A percentile compares a stretch with the other conserved stretches of the same genome.
phyloP scores from a whole-genome alignment of 2,888 invertebrate species.

The Pegoplata infirma region DNA sequence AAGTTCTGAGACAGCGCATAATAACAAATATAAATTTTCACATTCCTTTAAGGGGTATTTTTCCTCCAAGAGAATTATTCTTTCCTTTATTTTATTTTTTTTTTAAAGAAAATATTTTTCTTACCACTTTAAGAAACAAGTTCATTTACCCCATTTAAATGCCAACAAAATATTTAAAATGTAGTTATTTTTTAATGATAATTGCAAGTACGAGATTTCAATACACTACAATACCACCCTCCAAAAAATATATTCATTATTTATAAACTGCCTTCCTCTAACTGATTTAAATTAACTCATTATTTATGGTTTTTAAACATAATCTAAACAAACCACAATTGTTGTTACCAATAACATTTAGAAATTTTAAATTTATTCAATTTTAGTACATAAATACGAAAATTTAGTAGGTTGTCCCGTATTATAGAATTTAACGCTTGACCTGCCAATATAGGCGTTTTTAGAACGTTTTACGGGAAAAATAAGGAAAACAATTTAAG shows the following conservation, averaged over 20 bases:
- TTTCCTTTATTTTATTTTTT: too few species aligned
- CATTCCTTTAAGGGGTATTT: too few species aligned
- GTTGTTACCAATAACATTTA: constrained; percentile 56
- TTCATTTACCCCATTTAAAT: not conserved
- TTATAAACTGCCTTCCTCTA: constrained; percentile 46
- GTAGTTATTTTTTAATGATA: not conserved
- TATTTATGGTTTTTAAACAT: constrained; percentile 61
- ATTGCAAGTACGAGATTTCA: not conserved
- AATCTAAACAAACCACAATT: constrained; percentile 55
- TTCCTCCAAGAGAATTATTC: too few species aligned
- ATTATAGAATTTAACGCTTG: too few species aligned
- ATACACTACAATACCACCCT: not conserved
- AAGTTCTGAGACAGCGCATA: too few species aligned
- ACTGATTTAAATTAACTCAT: constrained; percentile 61
- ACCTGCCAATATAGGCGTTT: too few species aligned
- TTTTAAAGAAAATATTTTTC: too few species aligned
- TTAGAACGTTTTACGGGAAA: too few species aligned
- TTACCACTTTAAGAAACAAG: too few species aligned
- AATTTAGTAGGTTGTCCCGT: too few species aligned
- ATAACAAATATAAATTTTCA: too few species aligned
- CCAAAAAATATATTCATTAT: constrained; percentile 32
- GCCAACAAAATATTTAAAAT: not conserved
- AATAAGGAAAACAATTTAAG: too few species aligned
- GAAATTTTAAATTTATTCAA: constrained; percentile 53
- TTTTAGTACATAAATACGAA: constrained; percentile 6